phyloP scores from a whole-genome alignment of 2,797 vertebrate species.

The Bufotes viridis region DNA sequence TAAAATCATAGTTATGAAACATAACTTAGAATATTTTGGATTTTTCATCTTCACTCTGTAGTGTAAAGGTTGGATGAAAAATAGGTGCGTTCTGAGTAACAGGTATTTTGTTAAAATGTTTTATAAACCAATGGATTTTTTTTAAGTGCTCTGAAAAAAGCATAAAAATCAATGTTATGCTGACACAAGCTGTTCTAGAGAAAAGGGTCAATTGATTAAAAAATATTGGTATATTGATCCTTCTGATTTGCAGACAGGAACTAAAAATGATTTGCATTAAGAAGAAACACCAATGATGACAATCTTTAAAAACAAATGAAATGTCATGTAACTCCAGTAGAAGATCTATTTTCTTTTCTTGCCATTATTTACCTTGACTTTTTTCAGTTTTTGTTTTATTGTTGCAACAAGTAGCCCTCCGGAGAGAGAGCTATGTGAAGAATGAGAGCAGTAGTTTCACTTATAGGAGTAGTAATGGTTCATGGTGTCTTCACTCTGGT shows the following conservation, averaged over 20 bases:
- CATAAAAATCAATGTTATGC: slow-evolving; percentile 53
- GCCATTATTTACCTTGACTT: background rate
- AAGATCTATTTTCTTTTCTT: slow-evolving; percentile 1
- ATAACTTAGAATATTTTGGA: background rate
- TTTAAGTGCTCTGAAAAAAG: slow-evolving; percentile 45
- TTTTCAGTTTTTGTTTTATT: background rate
- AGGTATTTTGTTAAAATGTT: slow-evolving; percentile 48
- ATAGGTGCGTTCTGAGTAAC: slow-evolving; percentile 4
- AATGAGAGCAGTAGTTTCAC: background rate
- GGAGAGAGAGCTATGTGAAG: background rate
- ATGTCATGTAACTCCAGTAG: slow-evolving; percentile 1
- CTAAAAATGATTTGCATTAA: slow-evolving; percentile 57
- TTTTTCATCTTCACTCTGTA: background rate
- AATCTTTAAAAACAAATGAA: slow-evolving; percentile 27
- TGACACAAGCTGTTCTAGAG: slow-evolving; percentile 49
- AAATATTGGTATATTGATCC: slow-evolving; percentile 58
- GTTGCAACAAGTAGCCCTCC: background rate
- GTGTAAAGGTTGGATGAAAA: slow-evolving; percentile 32
- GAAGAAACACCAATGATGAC: slow-evolving; percentile 31
- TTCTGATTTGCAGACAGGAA: slow-evolving; percentile 54
- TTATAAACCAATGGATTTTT: slow-evolving; percentile 48
- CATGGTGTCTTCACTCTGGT: too few relatives aligned
- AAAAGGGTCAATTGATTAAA: slow-evolving; percentile 55
- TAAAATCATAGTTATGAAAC: background rate
- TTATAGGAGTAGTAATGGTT: too few relatives aligned